Evolutionary conservation across 2,113 vertebrate species (phyloP).

Genomic region (Oreochromis aureus): DNA sequence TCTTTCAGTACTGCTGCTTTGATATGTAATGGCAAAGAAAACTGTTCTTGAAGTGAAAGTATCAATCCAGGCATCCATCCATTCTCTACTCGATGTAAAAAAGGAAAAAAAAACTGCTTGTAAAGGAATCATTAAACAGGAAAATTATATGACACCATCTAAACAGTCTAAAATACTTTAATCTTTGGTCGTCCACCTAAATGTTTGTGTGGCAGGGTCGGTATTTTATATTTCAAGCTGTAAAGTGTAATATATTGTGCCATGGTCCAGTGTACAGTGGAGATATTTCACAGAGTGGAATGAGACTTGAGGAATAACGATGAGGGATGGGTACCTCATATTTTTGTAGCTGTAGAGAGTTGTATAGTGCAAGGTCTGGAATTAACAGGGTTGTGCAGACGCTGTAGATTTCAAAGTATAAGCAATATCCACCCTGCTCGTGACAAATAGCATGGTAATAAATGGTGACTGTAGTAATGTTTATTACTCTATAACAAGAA

Average conservation of each 20-base stretch:
- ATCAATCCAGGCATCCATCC: not conserved
- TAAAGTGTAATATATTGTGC: not conserved
- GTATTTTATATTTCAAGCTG: not conserved
- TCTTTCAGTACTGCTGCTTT: not conserved
- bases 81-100: not conserved
- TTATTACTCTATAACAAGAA: conserved; percentile 1
- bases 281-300: not conserved
- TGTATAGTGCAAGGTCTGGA: not conserved
- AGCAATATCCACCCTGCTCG: not conserved
- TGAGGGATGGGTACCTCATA: not conserved
- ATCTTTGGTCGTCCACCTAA: not conserved
- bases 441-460: conserved; percentile 12
- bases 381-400: not conserved
- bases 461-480: conserved; percentile 6
- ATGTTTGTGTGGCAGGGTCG: not conserved
- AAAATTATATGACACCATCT: not conserved
- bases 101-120: not conserved
- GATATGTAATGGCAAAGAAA: not conserved
- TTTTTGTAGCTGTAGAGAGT: not conserved
- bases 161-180: not conserved
- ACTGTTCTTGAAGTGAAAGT: not conserved
- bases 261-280: not conserved
- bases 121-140: not conserved
- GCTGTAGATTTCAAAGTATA: not conserved
- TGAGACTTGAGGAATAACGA: not conserved